Base-by-base conservation (phyloP, 2,797 vertebrate genomes). In the Pangasius krempfi region DNA sequence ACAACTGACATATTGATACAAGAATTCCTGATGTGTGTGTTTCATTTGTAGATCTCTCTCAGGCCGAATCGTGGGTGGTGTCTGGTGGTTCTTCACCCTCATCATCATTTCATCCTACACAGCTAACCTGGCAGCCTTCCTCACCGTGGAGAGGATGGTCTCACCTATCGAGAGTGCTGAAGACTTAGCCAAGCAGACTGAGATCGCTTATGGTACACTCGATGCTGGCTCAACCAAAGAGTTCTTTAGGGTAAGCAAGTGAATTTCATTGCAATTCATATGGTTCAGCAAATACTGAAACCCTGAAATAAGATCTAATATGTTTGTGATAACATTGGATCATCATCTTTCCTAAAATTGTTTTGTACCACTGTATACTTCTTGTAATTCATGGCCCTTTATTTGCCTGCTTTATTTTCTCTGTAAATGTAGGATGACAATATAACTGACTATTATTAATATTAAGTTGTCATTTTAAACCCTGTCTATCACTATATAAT, bases 41-140 rank as follows among this genome's bases (percentile, higher is more conserved):
- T 52, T 86, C 66, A 52, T 66, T 37, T 50, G 22, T 64, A 99
- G 98, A 95, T 99, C 99, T 88, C 97, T 99, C 86, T 99, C 99
- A 0, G 99, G 99, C 72, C 97, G 99, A 60, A 99, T 99, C 62
- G 99, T 99, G 0, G 98, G 98, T 68, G 99, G 99, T 0, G 99
- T 99, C 91, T 99, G 99, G 99, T 99, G 98, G 99, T 99, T 99
- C 97, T 99, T 99, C 96, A 99, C 99, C 89, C 95, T 99, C 94
- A 99, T 99, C 96, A 99, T 99, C 96, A 99, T 99, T 94, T 99
- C 98, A 7, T 99, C 99, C 89, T 99, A 99, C 92, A 99, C 99
- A 88, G 99, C 99, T 93, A 99, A 99, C 94, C 94, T 99, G 95
- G 99, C 99, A 30, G 99, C 99, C 92, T 99, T 99, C 94, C 97